Conservation (phyloP, 2,888 invertebrate species). For the Lymantria monacha region DNA sequence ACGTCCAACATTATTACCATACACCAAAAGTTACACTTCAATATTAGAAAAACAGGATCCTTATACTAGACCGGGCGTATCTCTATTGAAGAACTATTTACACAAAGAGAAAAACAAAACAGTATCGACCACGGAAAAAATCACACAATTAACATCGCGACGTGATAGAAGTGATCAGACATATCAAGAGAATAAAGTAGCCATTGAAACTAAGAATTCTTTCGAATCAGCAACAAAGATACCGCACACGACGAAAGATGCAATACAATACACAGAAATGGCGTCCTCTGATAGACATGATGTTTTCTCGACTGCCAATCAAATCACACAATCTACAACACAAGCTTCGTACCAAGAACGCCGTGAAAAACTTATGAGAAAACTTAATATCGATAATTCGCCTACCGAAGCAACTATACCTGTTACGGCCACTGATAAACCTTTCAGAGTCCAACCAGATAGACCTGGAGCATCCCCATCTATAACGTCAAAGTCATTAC, state of each 20-base stretch:
- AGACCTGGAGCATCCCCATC: conserved; percentile 87
- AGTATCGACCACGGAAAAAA: conserved; percentile 44
- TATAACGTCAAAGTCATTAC: conserved; percentile 88
- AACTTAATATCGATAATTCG: conserved; percentile 82
- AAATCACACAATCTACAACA: conserved; percentile 45
- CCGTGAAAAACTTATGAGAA: conserved; percentile 86
- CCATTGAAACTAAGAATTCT: conserved; percentile 49
- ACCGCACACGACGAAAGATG: conserved; percentile 56
- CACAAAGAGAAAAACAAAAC: conserved; percentile 70
- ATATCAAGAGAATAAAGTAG: conserved; percentile 39
- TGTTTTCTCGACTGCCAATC: conserved; percentile 46
- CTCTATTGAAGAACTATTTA: conserved; percentile 61
- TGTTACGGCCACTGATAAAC: conserved; percentile 69
- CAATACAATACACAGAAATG: conserved; percentile 39
- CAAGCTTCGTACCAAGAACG: conserved; percentile 83
- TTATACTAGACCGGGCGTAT: conserved; percentile 74
- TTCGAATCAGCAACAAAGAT: conserved; percentile 73
- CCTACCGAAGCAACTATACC: conserved; percentile 68
- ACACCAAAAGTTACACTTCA: conserved; percentile 62
- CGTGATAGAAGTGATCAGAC: conserved; percentile 38
- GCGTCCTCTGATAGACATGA: conserved; percentile 54
- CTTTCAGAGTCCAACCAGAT: conserved; percentile 65
- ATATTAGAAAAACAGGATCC: conserved; percentile 62
- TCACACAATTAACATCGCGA: conserved; percentile 44
- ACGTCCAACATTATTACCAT: conserved; percentile 67